phyloP scores from a whole-genome alignment of 2,113 vertebrate species.

The Cercocebus atys region DNA sequence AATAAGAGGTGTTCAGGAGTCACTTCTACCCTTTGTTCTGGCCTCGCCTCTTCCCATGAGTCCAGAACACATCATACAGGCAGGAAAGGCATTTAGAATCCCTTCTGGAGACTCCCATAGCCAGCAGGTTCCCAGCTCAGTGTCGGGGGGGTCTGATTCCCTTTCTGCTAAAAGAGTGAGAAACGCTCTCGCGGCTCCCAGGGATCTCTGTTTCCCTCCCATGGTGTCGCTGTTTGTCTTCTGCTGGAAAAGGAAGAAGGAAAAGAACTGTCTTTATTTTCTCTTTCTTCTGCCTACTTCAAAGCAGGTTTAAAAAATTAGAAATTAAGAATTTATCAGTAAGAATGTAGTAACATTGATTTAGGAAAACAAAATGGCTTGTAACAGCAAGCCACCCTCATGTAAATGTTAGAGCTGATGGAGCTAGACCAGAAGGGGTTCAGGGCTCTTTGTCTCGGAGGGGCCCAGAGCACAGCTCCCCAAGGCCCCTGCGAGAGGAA shows the following conservation, averaged over 20 bases:
- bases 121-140: background rate
- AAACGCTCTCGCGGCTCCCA: accelerated
- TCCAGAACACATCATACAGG: accelerated
- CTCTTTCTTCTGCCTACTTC: background rate
- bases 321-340: background rate
- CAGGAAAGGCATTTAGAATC: background rate
- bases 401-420: accelerated
- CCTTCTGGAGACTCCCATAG: accelerated
- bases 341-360: background rate
- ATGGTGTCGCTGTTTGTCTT: background rate
- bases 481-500: accelerated
- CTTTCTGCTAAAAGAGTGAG: background rate
- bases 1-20: too few relatives aligned
- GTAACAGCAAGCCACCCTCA: accelerated
- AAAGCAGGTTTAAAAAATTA: background rate
- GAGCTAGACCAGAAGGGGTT: background rate
- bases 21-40: too few relatives aligned
- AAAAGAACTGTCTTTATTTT: background rate
- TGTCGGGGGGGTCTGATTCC: background rate
- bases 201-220: background rate
- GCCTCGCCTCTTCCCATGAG: accelerated
- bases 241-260: background rate
- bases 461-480: background rate
- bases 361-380: background rate
- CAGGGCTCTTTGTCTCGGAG: background rate